These are phyloP conservation scores for Bombus breviceps DNA, from an alignment of 1,140 invertebrate species.

Conservation along the genomic window DNA sequence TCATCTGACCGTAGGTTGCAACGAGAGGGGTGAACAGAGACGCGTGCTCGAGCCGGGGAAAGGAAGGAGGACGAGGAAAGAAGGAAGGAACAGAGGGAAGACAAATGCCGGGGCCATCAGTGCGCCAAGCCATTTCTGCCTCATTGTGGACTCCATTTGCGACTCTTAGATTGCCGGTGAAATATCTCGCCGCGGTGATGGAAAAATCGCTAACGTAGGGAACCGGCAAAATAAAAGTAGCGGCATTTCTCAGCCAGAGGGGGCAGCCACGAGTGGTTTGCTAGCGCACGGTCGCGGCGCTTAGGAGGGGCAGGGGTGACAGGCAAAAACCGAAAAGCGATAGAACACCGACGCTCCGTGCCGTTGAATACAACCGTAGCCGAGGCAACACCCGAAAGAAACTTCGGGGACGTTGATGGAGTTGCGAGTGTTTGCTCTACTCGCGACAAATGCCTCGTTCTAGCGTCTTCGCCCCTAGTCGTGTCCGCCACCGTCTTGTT, in stretches of 20 bases:
- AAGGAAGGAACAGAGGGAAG: constrained; percentile 75
- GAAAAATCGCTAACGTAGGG: constrained; percentile 82
- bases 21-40: constrained; percentile 42
- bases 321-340: constrained; percentile 80
- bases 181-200: constrained; percentile 81
- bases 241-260: constrained; percentile 77
- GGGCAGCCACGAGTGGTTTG: constrained; percentile 58
- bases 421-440: constrained; percentile 73
- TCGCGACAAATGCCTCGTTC: constrained; percentile 75
- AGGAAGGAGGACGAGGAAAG: constrained; percentile 32
- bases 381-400: constrained; percentile 73
- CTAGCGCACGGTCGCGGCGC: constrained; percentile 18
- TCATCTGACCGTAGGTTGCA: neutral
- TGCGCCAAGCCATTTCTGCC: constrained; percentile 80
- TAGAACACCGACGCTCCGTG: constrained; percentile 70
- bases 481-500: constrained; percentile 16
- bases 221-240: constrained; percentile 82
- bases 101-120: constrained; percentile 79
- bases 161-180: constrained; percentile 82
- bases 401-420: constrained; percentile 79
- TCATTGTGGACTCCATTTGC: constrained; percentile 83
- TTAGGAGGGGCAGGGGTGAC: constrained; percentile 5
- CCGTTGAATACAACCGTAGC: constrained; percentile 72
- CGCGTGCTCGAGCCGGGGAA: constrained; percentile 51
- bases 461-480: constrained; percentile 36